Conservation (phyloP, 2,797 vertebrate genomes). For the Allobates femoralis region DNA sequence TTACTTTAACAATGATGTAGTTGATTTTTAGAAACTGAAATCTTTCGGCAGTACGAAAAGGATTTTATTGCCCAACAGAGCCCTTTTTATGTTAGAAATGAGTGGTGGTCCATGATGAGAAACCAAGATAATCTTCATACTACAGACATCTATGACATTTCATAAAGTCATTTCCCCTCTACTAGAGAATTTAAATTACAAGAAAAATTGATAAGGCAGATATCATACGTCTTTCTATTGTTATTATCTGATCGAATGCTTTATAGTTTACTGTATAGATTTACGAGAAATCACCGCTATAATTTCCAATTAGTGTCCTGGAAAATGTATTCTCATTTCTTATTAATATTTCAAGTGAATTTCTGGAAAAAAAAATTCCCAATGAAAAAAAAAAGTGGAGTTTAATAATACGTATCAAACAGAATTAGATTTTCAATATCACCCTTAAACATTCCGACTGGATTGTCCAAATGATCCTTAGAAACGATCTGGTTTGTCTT, state of each 20-base stretch:
- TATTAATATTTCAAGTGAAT: neutral
- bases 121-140: too few species aligned
- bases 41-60: too few species aligned
- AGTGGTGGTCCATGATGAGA: too few species aligned
- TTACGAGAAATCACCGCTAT: neutral
- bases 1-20: too few species aligned
- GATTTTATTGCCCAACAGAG: too few species aligned
- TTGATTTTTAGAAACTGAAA: too few species aligned
- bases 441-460: constrained; percentile 29
- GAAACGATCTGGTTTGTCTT: constrained; percentile 28
- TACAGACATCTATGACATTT: too few species aligned
- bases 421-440: constrained; percentile 7
- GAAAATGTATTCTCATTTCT: neutral
- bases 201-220: too few species aligned
- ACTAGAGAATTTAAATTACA: too few species aligned
- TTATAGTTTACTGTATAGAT: neutral
- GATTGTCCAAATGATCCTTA: constrained; percentile 58
- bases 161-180: too few species aligned
- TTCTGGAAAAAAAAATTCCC: neutral
- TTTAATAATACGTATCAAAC: constrained; percentile 26
- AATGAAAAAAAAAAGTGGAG: neutral
- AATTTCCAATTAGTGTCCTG: neutral
- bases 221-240: too few species aligned
- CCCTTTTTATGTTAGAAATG: too few species aligned
- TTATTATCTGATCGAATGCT: neutral